Conservation (phyloP, 2,113 vertebrate species). For the Empidonax alnorum region DNA sequence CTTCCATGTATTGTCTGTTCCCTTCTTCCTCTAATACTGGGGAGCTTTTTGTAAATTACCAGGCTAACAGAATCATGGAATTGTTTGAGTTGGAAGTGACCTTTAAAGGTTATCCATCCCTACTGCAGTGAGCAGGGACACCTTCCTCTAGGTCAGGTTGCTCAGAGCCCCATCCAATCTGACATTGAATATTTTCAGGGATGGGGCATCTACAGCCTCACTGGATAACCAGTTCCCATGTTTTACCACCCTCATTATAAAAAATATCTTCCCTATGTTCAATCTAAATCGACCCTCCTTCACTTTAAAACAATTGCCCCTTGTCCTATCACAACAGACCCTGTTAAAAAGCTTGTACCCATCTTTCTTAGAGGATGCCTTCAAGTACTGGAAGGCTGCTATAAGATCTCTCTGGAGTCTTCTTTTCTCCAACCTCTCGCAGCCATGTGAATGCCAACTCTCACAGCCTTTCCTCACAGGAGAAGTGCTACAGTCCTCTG, state of each 20-base stretch:
- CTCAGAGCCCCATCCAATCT: not conserved
- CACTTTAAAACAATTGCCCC: not conserved
- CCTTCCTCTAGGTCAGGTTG: not conserved
- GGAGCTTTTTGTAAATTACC: not conserved
- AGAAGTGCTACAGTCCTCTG: not conserved
- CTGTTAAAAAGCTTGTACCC: not conserved
- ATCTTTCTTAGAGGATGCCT: not conserved
- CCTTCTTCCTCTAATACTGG: not conserved
- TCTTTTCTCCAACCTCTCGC: not conserved
- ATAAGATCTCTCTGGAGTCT: not conserved
- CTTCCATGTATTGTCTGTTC: accelerated
- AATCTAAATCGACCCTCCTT: not conserved
- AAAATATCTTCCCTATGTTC: not conserved
- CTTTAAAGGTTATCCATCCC: not conserved
- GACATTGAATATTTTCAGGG: not conserved
- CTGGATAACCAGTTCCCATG: not conserved
- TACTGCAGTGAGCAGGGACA: not conserved
- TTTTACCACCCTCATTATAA: not conserved
- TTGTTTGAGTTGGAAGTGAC: not conserved
- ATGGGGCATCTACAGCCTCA: not conserved
- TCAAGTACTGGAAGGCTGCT: not conserved
- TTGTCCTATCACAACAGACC: not conserved
- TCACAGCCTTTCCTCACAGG: not conserved
- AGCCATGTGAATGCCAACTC: not conserved
- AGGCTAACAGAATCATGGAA: not conserved